Percentiles rank a stretch among this genome's conserved stretches.
These are phyloP conservation scores for Mergus octosetaceus DNA, from an alignment of 2,797 vertebrate genomes.

Conservation along the genomic window DNA sequence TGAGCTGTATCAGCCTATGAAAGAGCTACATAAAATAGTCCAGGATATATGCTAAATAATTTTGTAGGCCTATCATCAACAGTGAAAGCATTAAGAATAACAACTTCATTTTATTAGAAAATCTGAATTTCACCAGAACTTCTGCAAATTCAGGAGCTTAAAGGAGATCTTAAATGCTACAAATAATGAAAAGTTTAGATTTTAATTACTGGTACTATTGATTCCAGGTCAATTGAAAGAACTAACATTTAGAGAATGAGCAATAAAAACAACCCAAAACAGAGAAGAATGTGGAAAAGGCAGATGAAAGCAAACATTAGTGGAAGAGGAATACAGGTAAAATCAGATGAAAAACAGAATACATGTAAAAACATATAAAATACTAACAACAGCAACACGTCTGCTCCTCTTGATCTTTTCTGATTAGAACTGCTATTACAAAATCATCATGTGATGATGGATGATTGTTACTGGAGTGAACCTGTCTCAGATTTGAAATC, in stretches of 20 bases:
- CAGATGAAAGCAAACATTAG: not conserved
- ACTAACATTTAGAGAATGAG: not conserved
- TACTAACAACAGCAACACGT: not conserved
- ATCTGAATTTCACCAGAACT: not conserved
- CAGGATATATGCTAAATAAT: not conserved
- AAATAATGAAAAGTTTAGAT: not conserved
- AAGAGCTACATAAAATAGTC: not conserved
- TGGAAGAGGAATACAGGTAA: not conserved
- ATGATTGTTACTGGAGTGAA: not conserved
- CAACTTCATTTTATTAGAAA: not conserved
- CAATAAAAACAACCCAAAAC: not conserved
- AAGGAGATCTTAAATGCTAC: not conserved
- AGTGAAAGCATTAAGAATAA: not conserved
- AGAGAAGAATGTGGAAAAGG: not conserved
- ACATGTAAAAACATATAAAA: not conserved
- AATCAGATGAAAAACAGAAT: not conserved
- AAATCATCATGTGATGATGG: not conserved
- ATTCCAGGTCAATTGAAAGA: not conserved
- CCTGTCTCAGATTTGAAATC: not conserved
- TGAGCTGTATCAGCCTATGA: not conserved
- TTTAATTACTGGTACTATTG: not conserved
- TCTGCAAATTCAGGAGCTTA: not conserved
- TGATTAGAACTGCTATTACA: not conserved
- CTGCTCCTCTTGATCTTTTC: not conserved
- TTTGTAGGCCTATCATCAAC: not conserved